Evolutionary conservation across 1,140 invertebrate species (phyloP), one percentile per base, ranked within the genome.

Genomic region (Gerris buenoi): DNA sequence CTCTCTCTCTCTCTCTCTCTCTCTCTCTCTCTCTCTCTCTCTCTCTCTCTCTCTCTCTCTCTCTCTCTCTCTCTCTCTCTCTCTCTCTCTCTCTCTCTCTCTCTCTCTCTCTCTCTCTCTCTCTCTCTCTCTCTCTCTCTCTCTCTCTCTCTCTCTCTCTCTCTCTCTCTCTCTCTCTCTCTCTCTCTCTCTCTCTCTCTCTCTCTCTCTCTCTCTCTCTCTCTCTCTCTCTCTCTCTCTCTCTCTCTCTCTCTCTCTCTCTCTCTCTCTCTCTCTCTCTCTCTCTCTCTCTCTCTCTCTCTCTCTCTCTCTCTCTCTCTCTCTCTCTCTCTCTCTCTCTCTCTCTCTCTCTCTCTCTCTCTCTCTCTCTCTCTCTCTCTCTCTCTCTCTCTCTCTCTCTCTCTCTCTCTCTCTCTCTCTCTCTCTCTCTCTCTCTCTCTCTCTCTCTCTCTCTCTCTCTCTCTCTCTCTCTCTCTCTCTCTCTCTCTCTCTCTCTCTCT

Each of bases 401-500:
- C 58, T 61, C 58, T 67, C 57, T 28, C 27, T 62, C 57, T 62
- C 57, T 63, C 57, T 29, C 26, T 67, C 57, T 67, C 57, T 67
- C 57, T 67, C 57, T 67, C 57, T 27, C 57, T 67, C 3, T 61
- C 27, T 67, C 57, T 1, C 0, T 61, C 57, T 63, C 27, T 61
- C 57, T 60, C 58, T 61, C 57, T 60, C 15, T 67, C 46, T 1
- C 27, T 27, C 57, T 27, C 27, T 67, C 57, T 62, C 0, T 67
- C 15, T 67, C 57, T 67, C 57, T 29, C 57, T 62, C 58, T 59
- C 26, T 61, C 26, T 66, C 57, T 67, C 57, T 61, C 26, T 61
- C 57, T 67, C 57, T 61, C 59, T 61, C 63, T 65, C 33, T 59
- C 69, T 27, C 25, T 63, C 64, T 56, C 68, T 66, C 61, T 61